Conservation (phyloP, 2,113 vertebrate genomes). For the Desmodus rotundus region DNA sequence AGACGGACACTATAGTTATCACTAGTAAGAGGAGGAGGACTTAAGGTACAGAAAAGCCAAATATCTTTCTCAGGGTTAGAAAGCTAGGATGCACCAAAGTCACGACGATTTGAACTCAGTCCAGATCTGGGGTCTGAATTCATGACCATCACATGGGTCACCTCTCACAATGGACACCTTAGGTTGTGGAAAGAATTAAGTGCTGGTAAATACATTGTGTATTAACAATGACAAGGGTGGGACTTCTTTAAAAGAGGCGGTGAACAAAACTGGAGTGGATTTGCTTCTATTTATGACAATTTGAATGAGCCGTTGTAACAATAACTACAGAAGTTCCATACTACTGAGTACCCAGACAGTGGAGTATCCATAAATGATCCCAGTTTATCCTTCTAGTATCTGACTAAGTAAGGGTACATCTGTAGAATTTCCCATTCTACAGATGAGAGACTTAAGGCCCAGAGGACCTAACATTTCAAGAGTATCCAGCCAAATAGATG, state of each 20-base stretch:
- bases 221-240: not conserved
- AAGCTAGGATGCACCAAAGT: not conserved
- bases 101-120: not conserved
- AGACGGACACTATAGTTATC: not conserved
- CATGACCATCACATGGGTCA: fast-evolving
- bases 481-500: not conserved
- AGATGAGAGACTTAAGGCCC: not conserved
- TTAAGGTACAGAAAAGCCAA: not conserved
- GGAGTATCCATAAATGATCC: not conserved
- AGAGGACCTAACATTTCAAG: not conserved
- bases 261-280: not conserved
- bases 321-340: not conserved
- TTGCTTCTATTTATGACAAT: not conserved
- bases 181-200: not conserved
- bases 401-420: not conserved
- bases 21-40: not conserved
- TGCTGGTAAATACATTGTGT: fast-evolving
- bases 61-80: not conserved
- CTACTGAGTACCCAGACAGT: not conserved
- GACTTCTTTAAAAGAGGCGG: not conserved
- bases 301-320: not conserved
- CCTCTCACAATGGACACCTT: fast-evolving
- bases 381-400: not conserved
- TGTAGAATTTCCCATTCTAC: not conserved
- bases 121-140: not conserved